Percentiles rank a stretch among this genome's conserved stretches.
Evolutionary conservation across 1,140 invertebrate species (phyloP).

Genomic region (Euwallacea fornicatus): DNA sequence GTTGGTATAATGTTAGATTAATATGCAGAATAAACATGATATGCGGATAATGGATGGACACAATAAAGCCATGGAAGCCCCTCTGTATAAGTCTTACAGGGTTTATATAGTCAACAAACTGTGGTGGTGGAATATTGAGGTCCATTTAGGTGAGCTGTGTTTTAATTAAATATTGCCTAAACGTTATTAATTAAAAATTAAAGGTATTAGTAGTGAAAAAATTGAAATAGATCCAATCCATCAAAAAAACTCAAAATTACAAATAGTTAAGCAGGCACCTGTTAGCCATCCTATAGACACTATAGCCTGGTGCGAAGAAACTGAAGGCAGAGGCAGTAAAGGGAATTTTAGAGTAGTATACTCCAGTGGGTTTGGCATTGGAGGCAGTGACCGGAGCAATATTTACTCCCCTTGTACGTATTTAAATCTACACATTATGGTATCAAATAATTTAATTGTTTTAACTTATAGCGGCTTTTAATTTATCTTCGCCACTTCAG

Average conservation of each 20-base stretch:
- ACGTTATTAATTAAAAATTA: constrained; percentile 1
- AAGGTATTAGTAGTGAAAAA: constrained; percentile 83
- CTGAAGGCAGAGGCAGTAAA: constrained; percentile 66
- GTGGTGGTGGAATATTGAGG: constrained; percentile 75
- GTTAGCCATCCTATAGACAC: constrained; percentile 81
- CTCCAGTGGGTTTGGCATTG: constrained; percentile 42
- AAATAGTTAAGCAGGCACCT: constrained; percentile 70
- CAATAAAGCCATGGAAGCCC: constrained; percentile 76
- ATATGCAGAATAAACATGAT: constrained; percentile 54
- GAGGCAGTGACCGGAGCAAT: constrained; percentile 12
- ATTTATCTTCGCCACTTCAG: constrained; percentile 52
- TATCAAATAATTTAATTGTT: neutral
- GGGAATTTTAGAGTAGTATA: constrained; percentile 67
- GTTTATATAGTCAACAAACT: constrained; percentile 80
- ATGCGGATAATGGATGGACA: constrained; percentile 68
- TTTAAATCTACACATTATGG: neutral
- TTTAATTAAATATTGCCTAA: neutral
- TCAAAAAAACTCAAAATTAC: constrained; percentile 67
- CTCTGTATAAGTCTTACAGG: constrained; percentile 80
- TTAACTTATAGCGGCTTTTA: constrained; percentile 46
- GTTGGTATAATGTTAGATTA: constrained; percentile 56
- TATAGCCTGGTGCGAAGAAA: constrained; percentile 82
- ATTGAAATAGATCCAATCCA: constrained; percentile 87
- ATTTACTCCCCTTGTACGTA: constrained; percentile 20
- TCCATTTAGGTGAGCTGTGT: constrained; percentile 61